phyloP scores from a whole-genome alignment of 1,140 invertebrate species.

The Eupristina koningsbergeri region DNA sequence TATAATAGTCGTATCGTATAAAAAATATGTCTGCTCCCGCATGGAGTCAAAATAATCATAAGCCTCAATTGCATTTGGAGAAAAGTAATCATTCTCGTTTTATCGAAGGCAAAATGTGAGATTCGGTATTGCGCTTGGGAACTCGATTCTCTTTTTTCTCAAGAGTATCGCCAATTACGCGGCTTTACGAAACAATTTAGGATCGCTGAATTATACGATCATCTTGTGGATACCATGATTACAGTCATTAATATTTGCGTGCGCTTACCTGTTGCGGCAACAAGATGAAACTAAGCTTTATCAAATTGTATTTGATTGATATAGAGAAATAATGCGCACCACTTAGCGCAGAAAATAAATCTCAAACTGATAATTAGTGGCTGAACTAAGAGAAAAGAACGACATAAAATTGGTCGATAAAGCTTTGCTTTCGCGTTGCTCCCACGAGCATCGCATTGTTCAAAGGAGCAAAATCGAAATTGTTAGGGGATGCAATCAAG shows the following conservation, averaged over 20 bases:
- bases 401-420: background rate
- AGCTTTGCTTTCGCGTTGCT: background rate
- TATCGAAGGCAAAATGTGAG: background rate
- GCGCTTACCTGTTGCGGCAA: background rate
- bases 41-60: background rate
- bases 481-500: too few relatives aligned
- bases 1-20: background rate
- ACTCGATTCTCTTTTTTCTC: background rate
- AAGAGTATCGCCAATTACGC: background rate
- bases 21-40: conserved; percentile 7
- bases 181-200: background rate
- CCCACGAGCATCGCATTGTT: background rate
- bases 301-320: background rate
- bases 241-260: background rate
- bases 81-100: background rate
- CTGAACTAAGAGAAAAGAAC: background rate
- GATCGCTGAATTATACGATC: background rate
- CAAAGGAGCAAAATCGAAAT: too few relatives aligned
- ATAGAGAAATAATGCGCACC: background rate
- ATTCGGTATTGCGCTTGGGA: background rate
- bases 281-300: background rate
- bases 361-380: background rate
- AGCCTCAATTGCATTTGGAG: background rate
- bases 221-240: conserved; percentile 2
- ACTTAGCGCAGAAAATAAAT: background rate